Evolutionary conservation across 64 coral and sea anemone genomes (phyloP), one percentile per base, ranked within the genome.

Genomic region (Porites lutea): DNA sequence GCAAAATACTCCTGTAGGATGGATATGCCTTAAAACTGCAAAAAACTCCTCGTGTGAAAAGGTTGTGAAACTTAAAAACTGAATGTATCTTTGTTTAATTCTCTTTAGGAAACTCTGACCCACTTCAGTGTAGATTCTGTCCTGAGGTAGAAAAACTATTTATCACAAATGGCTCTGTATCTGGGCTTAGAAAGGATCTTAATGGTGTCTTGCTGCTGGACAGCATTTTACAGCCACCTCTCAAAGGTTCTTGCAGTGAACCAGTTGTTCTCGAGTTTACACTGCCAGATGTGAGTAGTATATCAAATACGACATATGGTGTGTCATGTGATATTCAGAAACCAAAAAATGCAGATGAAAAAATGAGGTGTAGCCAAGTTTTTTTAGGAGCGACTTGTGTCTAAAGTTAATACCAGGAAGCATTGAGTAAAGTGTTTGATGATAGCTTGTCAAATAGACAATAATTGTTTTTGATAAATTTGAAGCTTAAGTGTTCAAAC

Each of bases 141-240:
- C 90, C 96, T 79, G 96, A 83, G 12, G 93, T 95, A 6, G 96
- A 95, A 75, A 98, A 98, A 59, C 82, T 98, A 59, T 90, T 98
- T 22, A 80, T 98, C 21, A 98, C 90, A 50, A 86, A 98, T 95
- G 93, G 94, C 19, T 87, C 37, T 23, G 86, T 83, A 4, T 91
- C 95, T 87, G 96, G 96, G 20, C 65, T 95, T 7, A 82, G 96
- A 51, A 93, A 89, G 72, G 96, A 98, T 79, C 87, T 98, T 22
- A 98, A 98, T 95, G 96, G 96, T 5, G 88, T 98, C 43, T 95
- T 95, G 58, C 61, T 98, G 7, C 83, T 98, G 50, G 94, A 98
- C 59, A 95, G 92, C 82, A 95, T 95, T 46, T 61, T 98, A 76
- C 96, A 98, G 52, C 79, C 93, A 77, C 87, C 96, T 51, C 75